Conservation (phyloP, 2,888 invertebrate genomes). For the Spodoptera exigua region DNA sequence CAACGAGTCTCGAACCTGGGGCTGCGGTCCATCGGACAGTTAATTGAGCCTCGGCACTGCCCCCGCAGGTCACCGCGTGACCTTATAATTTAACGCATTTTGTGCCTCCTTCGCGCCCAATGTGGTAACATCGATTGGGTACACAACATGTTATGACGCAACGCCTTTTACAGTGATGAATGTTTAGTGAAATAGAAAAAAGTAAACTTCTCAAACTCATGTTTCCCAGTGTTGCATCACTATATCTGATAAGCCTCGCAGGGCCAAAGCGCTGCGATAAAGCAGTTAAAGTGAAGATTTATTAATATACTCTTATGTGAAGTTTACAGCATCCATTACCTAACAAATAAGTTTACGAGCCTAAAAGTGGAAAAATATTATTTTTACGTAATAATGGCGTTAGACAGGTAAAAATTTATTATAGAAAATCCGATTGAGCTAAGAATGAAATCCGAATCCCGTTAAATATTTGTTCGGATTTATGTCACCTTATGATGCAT, state of each 20-base stretch:
- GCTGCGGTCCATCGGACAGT: conserved; percentile 60
- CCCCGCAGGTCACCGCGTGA: conserved; percentile 70
- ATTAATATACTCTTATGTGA: conserved; percentile 51
- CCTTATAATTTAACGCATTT: conserved; percentile 59
- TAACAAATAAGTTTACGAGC: conserved; percentile 58
- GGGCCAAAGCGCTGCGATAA: conserved; percentile 47
- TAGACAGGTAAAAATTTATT: conserved; percentile 75
- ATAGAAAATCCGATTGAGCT: conserved; percentile 70
- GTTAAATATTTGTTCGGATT: conserved; percentile 87
- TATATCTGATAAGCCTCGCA: conserved; percentile 38
- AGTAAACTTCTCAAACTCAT: conserved; percentile 11
- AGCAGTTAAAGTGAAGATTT: conserved; percentile 54
- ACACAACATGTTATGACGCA: conserved; percentile 51
- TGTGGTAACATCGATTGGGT: conserved; percentile 65
- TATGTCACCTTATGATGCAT: conserved; percentile 82
- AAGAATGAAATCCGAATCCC: conserved; percentile 76
- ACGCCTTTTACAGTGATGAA: conserved; percentile 47
- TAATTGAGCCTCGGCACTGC: conserved; percentile 73
- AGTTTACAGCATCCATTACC: conserved; percentile 62
- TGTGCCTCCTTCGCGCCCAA: conserved; percentile 50
- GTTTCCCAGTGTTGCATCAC: conserved; percentile 29
- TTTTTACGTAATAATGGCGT: conserved; percentile 77
- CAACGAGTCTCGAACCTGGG: conserved; percentile 42
- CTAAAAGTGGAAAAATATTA: conserved; percentile 64
- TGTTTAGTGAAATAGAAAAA: conserved; percentile 44